These are phyloP conservation scores for Masticophis lateralis DNA, from an alignment of 2,797 vertebrate genomes.

Conservation along the genomic window DNA sequence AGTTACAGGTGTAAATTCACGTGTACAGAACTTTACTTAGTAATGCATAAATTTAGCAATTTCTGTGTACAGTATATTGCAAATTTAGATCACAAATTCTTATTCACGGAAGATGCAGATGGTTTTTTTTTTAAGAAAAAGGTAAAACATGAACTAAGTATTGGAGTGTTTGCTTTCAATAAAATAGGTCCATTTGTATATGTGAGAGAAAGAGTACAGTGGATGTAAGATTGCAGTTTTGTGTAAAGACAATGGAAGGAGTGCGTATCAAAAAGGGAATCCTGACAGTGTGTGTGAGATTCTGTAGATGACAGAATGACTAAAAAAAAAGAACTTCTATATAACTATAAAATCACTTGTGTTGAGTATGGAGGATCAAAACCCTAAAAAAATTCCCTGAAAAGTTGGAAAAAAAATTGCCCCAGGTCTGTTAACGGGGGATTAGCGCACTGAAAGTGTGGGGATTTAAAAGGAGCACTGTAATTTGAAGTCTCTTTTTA, in stretches of 20 bases:
- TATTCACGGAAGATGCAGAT: background rate
- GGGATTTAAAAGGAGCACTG: background rate
- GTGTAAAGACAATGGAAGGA: background rate
- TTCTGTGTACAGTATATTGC: background rate
- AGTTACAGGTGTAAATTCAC: background rate
- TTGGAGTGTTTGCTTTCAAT: background rate
- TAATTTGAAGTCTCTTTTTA: background rate
- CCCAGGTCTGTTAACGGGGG: background rate
- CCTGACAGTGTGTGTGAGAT: background rate
- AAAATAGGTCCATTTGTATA: background rate
- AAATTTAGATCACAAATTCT: background rate
- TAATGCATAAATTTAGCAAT: background rate
- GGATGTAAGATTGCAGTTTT: no score
- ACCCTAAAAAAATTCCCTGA: background rate
- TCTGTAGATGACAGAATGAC: background rate
- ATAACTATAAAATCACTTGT: background rate
- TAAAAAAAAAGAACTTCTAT: background rate
- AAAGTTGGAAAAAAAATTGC: background rate
- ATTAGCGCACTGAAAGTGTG: background rate
- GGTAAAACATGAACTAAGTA: constrained; percentile 34
- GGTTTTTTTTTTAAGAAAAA: background rate
- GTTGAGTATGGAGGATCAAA: background rate
- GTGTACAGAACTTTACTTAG: background rate
- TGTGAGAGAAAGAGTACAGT: background rate
- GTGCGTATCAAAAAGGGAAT: background rate